These are phyloP conservation scores for Palaemon carinicauda DNA, from an alignment of 1,140 invertebrate species.

Conservation along the genomic window DNA sequence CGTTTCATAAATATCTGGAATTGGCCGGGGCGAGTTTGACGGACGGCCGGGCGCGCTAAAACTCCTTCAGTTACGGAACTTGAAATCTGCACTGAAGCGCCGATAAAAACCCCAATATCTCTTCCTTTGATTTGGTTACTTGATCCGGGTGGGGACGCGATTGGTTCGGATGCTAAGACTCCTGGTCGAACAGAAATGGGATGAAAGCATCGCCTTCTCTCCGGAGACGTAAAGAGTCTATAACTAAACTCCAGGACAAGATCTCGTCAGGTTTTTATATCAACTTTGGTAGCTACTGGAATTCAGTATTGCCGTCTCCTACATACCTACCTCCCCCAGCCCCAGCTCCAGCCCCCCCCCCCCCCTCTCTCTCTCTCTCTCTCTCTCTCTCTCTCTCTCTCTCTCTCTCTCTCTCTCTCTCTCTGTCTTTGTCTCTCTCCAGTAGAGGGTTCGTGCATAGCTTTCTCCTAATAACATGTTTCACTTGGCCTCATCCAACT, in stretches of 20 bases:
- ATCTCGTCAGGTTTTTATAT: background rate
- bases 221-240: background rate
- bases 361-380: background rate
- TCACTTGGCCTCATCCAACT: no score
- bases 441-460: no score
- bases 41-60: no score
- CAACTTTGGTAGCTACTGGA: background rate
- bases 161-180: no score
- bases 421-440: background rate
- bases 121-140: no score
- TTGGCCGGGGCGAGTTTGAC: background rate
- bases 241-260: background rate
- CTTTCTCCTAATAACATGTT: no score
- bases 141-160: no score
- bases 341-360: background rate
- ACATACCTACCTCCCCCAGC: background rate
- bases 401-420: background rate
- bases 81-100: no score
- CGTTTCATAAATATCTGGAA: slow-evolving; percentile 24
- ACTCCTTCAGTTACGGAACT: no score
- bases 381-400: background rate
- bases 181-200: no score
- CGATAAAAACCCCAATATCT: no score
- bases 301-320: background rate
- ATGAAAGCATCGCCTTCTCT: no score